A percentile compares a stretch with the other conserved stretches of the same genome.
These are phyloP conservation scores for Gambusia affinis DNA, from an alignment of 2,113 vertebrate genomes.

Conservation along the genomic window DNA sequence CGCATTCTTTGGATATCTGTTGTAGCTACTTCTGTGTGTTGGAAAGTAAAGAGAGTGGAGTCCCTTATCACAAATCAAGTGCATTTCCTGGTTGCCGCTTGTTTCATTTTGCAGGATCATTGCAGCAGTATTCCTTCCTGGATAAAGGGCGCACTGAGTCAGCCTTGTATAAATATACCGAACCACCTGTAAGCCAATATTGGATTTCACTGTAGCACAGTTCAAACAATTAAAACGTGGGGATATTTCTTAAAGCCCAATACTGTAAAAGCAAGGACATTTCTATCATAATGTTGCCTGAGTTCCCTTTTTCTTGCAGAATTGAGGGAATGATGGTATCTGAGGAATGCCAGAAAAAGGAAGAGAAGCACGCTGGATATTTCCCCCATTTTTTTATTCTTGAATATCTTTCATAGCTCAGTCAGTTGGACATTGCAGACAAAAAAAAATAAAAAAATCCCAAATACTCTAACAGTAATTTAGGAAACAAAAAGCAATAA, in stretches of 20 bases:
- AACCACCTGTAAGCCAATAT: background rate
- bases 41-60: background rate
- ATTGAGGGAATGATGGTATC: slow-evolving; percentile 52
- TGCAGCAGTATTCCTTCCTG: background rate
- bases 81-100: background rate
- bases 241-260: background rate
- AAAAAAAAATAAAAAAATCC: background rate
- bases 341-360: slow-evolving; percentile 73
- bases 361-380: slow-evolving; percentile 41
- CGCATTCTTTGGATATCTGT: background rate
- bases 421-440: slow-evolving; percentile 8
- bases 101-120: background rate
- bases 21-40: background rate
- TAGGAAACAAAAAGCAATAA: background rate
- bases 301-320: slow-evolving; percentile 28
- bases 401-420: slow-evolving; percentile 57
- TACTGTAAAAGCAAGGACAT: background rate
- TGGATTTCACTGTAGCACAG: background rate
- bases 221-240: background rate
- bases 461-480: background rate
- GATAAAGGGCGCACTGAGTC: slow-evolving; percentile 33
- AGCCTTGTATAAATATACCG: slow-evolving; percentile 22
- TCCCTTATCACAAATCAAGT: background rate
- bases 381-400: slow-evolving; percentile 16
- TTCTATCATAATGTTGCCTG: background rate